Percentiles rank a stretch among this genome's conserved stretches.
Evolutionary conservation across 2,888 invertebrate genomes (phyloP).

Genomic region (Plagodis dolabraria): DNA sequence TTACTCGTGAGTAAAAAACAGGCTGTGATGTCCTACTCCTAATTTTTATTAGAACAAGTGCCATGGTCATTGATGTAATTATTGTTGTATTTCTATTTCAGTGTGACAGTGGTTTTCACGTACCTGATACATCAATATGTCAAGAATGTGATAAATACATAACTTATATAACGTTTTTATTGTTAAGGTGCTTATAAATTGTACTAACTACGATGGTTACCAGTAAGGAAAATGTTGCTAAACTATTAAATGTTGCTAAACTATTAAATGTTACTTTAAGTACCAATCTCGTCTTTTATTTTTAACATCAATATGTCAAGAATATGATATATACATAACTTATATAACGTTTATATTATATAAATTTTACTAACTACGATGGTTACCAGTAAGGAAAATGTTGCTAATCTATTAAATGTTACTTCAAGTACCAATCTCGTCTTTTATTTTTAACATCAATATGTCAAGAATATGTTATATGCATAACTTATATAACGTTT

Average conservation of each 20-base stretch:
- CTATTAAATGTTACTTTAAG: constrained; percentile 28
- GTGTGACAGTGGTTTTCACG: constrained; percentile 73
- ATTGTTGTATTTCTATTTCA: constrained; percentile 67
- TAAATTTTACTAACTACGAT: constrained; percentile 32
- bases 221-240: constrained; percentile 33
- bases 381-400: constrained; percentile 38
- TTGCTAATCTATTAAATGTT: constrained; percentile 33
- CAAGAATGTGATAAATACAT: constrained; percentile 59
- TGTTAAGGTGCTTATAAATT: constrained; percentile 30
- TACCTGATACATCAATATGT: constrained; percentile 76
- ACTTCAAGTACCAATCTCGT: constrained; percentile 7
- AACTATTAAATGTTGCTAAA: constrained; percentile 33
- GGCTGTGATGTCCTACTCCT: constrained; percentile 5
- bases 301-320: constrained; percentile 70
- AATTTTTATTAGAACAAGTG: constrained; percentile 20
- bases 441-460: no score
- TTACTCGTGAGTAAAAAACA: constrained; percentile 7
- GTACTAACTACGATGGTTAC: constrained; percentile 38
- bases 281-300: no score
- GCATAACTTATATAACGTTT: constrained; percentile 32
- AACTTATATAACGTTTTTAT: constrained; percentile 28
- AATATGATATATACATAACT: constrained; percentile 55
- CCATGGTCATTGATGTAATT: constrained; percentile 39
- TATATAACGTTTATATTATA: constrained; percentile 22
- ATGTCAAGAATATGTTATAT: constrained; percentile 64